These are phyloP conservation scores for Philonicus albiceps DNA, from an alignment of 2,888 invertebrate genomes.

Conservation along the genomic window DNA sequence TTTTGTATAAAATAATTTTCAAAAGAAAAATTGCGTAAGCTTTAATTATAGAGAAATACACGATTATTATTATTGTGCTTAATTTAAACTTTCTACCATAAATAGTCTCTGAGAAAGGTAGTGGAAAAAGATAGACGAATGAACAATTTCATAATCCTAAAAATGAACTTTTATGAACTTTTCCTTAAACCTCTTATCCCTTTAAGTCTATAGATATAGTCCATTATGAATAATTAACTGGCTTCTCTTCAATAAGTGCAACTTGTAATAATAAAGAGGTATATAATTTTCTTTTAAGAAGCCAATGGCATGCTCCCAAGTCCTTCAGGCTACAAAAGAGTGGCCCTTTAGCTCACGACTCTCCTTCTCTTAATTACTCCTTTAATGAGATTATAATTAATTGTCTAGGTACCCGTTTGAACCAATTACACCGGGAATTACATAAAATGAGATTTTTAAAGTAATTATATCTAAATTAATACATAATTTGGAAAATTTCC, in stretches of 20 bases:
- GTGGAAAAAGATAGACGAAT: no score
- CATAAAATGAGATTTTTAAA: slow-evolving; percentile 15
- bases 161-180: not conserved
- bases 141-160: no score
- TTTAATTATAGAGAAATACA: no score
- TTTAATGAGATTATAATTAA: not conserved
- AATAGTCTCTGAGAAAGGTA: no score
- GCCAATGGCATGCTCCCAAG: not conserved
- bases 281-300: not conserved
- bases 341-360: not conserved
- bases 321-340: not conserved
- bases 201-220: not conserved
- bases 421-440: not conserved
- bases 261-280: not conserved
- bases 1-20: no score
- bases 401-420: not conserved
- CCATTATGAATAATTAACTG: not conserved
- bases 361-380: not conserved
- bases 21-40: no score
- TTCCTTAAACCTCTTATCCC: not conserved
- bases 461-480: not conserved
- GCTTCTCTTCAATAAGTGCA: not conserved
- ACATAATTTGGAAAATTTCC: not conserved
- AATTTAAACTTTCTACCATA: no score
- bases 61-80: no score